Base-by-base conservation (phyloP, 2,888 invertebrate genomes). In the Aleiodes alternator region DNA sequence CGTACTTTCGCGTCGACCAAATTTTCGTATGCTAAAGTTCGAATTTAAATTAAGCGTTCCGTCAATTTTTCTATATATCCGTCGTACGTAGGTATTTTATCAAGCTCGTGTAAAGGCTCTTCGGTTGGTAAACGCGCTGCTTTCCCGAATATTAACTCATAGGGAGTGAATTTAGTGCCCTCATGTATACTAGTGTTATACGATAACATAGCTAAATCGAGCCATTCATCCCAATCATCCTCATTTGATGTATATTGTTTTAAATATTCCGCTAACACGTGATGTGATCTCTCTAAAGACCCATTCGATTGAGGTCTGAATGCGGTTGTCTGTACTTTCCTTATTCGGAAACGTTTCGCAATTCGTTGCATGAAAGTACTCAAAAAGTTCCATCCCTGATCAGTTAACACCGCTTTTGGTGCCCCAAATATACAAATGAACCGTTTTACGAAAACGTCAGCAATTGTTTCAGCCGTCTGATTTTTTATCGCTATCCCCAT, bases 321-420 rank as follows among this genome's bases (percentile, higher is more conserved):
- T 2, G 80, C 78, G 4, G 79, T 80, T 0, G 79, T 80, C 38
- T 70, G 64, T 0, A 78, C 16, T 68, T 77, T 71, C 29, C 76
- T 78, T 12, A 82, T 81, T 56, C 69, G 76, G 12, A 81, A 83
- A 4, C 74, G 14, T 73, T 79, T 79, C 0, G 76, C 73, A 0
- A 83, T 29, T 56, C 69, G 14, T 56, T 73, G 53, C 56, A 83
- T 75, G 3, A 83, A 29, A 1, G 59, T 51, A 7, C 80, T 80
- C 0, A 78, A 12, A 23, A 83, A 82, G 55, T 81, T 80, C 9
- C 76, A 64, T 0, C 83, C 82, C 72, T 81, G 80, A 43, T 84
- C 83, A 0, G 82, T 81, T 11, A 83, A 14, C 0, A 80, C 43
- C 4, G 50, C 14, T 43, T 75, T 76, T 0, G 82, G 82, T 1